A percentile compares a stretch with the other conserved stretches of the same genome.
Conservation (phyloP, 2,797 vertebrate species). For the Dicrostonyx torquatus region DNA sequence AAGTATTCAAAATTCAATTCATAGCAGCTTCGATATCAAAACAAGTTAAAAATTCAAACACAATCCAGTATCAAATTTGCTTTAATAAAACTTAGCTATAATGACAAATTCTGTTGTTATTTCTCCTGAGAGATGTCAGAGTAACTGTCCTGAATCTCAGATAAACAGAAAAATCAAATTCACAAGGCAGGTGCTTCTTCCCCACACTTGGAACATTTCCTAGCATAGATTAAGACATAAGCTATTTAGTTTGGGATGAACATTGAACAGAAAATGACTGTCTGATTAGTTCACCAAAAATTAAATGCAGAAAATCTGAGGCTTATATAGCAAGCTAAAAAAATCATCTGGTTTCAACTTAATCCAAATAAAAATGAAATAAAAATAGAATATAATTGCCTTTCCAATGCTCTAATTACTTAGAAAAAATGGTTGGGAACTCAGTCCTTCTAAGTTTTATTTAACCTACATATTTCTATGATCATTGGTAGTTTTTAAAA, state of each 20-base stretch:
- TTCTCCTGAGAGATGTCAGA: background rate
- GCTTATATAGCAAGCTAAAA: background rate
- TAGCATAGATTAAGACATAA: background rate
- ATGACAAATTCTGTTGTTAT: background rate
- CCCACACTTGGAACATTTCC: background rate
- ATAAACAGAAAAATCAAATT: conserved; percentile 20
- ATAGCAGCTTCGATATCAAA: background rate
- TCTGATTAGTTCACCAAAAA: background rate
- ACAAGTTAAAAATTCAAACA: background rate
- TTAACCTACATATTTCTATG: background rate
- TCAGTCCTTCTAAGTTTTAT: background rate
- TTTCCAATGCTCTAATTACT: background rate
- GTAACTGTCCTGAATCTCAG: background rate
- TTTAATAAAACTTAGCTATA: background rate
- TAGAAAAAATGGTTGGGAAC: background rate
- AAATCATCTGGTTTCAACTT: background rate
- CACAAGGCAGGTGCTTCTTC: background rate
- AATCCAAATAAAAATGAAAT: conserved; percentile 4
- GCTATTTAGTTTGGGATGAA: conserved; percentile 5
- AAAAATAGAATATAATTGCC: background rate
- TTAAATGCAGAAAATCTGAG: background rate
- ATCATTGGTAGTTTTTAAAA: background rate
- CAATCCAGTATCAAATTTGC: background rate
- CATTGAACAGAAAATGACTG: background rate
- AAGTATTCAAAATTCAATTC: background rate